phyloP scores from a whole-genome alignment of 1,140 invertebrate genomes.

The Solenopsis fugax region DNA sequence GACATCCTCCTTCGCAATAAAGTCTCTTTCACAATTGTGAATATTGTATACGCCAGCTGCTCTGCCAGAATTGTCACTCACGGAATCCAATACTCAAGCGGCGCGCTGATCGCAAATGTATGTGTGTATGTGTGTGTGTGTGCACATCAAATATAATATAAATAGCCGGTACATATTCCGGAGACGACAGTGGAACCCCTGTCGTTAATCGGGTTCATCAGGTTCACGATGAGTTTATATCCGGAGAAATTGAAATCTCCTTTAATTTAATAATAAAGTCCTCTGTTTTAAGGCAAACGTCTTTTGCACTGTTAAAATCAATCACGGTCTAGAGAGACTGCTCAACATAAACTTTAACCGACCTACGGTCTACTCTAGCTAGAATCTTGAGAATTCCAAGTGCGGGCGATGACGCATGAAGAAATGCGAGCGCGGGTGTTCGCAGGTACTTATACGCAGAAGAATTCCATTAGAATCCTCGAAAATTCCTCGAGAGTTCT shows the following conservation, averaged over 20 bases:
- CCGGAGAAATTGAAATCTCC: not conserved
- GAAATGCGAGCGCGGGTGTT: conserved; percentile 32
- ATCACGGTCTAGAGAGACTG: conserved; percentile 1
- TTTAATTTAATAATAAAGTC: conserved; percentile 27
- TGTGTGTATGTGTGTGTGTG: too few relatives aligned
- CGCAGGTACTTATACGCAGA: conserved; percentile 51
- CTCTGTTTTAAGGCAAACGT: conserved; percentile 67
- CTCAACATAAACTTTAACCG: conserved; percentile 3
- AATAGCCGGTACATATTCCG: not conserved
- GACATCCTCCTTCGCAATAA: not conserved
- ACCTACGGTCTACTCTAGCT: conserved; percentile 42
- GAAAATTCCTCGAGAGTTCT: conserved; percentile 6
- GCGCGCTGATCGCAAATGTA: not conserved
- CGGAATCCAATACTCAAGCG: not conserved
- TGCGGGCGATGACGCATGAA: not conserved
- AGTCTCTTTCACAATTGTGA: conserved; percentile 1
- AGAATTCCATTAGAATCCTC: conserved; percentile 18
- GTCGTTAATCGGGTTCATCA: not conserved
- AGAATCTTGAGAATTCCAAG: conserved; percentile 30
- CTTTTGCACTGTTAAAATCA: conserved; percentile 66
- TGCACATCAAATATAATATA: not conserved
- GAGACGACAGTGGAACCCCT: not conserved
- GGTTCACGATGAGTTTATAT: not conserved
- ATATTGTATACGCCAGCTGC: not conserved
- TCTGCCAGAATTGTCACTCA: not conserved